Conservation (phyloP, 1,140 invertebrate species). For the Aphelenchoides besseyi region DNA sequence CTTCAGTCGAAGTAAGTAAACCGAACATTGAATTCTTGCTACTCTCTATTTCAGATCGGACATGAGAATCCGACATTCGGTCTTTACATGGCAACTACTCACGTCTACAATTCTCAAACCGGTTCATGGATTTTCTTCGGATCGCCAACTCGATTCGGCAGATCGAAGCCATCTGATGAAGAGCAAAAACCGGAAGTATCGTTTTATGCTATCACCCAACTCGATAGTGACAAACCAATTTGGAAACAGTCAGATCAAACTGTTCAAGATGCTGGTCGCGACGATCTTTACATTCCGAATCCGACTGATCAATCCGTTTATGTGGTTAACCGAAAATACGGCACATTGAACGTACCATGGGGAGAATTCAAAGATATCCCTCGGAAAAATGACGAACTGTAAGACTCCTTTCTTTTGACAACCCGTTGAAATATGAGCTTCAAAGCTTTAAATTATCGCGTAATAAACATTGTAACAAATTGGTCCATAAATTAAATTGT, state of each 20-base stretch:
- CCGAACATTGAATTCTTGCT: background rate
- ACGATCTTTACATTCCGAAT: conserved; percentile 4
- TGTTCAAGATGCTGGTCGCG: background rate
- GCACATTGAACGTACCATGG: background rate
- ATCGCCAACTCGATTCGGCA: background rate
- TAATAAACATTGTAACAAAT: no score
- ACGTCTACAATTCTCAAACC: background rate
- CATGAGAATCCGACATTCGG: conserved; percentile 1
- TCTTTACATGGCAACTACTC: background rate
- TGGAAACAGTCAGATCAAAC: background rate
- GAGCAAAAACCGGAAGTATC: background rate
- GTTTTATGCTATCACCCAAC: background rate
- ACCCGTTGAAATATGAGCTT: no score
- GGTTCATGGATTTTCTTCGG: conserved; percentile 13
- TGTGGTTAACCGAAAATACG: conserved; percentile 1
- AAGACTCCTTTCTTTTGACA: background rate
- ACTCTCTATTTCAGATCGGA: background rate
- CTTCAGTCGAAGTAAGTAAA: background rate
- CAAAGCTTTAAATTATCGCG: no score
- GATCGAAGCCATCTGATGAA: background rate
- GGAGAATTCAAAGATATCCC: background rate
- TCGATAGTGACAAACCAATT: background rate
- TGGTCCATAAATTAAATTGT: no score
- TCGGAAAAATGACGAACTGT: background rate
- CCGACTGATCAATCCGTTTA: background rate